These are phyloP conservation scores for Hylomyscus alleni DNA, from an alignment of 2,797 vertebrate genomes.

Conservation along the genomic window DNA sequence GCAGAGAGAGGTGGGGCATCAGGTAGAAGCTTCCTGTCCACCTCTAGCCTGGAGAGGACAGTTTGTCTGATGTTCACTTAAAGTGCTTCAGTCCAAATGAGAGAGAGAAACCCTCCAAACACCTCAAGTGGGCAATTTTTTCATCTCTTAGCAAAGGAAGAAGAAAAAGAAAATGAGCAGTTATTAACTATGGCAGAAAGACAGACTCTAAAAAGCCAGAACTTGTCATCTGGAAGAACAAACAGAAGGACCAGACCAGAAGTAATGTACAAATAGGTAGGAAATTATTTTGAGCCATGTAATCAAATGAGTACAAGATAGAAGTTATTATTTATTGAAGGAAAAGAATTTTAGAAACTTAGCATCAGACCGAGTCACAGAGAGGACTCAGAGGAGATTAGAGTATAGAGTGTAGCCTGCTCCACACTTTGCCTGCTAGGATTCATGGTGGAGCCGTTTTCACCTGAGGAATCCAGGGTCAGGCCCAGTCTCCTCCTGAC, in stretches of 20 bases:
- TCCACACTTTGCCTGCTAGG: background rate
- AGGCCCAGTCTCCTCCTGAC: background rate
- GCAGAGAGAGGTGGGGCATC: background rate
- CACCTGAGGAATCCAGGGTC: background rate
- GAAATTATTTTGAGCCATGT: background rate
- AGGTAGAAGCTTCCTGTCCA: background rate
- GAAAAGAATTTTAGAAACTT: background rate
- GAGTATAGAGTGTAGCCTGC: too few relatives aligned
- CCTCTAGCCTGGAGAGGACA: fast-evolving
- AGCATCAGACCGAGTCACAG: background rate
- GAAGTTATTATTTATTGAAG: background rate
- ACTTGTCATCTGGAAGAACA: background rate
- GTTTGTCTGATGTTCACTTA: background rate
- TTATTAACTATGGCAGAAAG: background rate
- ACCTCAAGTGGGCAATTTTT: background rate
- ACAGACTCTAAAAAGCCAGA: background rate
- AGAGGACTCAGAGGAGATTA: background rate
- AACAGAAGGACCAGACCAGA: background rate
- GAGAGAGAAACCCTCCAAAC: background rate
- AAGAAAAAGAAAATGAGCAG: background rate
- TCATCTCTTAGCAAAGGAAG: background rate
- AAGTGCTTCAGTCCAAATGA: background rate
- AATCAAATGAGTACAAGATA: background rate
- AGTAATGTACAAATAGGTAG: background rate
- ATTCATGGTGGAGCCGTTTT: background rate